Evolutionary conservation across 2,113 vertebrate genomes (phyloP).

Genomic region (Bos javanicus): DNA sequence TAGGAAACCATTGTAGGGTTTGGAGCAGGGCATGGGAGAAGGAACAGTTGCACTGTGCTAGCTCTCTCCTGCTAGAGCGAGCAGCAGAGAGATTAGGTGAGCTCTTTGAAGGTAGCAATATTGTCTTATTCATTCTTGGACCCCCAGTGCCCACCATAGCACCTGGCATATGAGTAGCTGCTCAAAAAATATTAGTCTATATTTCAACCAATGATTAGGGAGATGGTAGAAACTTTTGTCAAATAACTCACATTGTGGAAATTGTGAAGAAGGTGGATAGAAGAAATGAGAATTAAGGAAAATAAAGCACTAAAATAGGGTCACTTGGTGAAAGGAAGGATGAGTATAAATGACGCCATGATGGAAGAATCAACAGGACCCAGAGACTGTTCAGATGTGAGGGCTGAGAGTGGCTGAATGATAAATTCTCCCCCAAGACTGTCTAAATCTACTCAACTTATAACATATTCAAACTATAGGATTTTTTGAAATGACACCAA

Average conservation of each 20-base stretch:
- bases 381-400: not conserved
- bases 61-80: not conserved
- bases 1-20: not conserved
- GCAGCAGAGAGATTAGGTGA: not conserved
- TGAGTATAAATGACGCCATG: rapidly evolving
- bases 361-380: not conserved
- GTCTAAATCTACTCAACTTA: not conserved
- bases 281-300: not conserved
- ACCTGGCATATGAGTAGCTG: not conserved
- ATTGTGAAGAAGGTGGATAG: not conserved
- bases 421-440: not conserved
- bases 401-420: not conserved
- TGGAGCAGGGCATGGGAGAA: not conserved
- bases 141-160: not conserved
- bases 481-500: not conserved
- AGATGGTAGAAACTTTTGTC: not conserved
- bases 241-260: not conserved
- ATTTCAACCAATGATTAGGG: not conserved
- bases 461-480: not conserved
- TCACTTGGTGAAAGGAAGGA: not conserved
- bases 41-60: not conserved
- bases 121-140: not conserved
- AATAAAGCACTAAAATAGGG: not conserved
- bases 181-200: not conserved
- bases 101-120: not conserved